Evolutionary conservation across 2,888 invertebrate species (phyloP).

Genomic region (Smittia sp.): DNA sequence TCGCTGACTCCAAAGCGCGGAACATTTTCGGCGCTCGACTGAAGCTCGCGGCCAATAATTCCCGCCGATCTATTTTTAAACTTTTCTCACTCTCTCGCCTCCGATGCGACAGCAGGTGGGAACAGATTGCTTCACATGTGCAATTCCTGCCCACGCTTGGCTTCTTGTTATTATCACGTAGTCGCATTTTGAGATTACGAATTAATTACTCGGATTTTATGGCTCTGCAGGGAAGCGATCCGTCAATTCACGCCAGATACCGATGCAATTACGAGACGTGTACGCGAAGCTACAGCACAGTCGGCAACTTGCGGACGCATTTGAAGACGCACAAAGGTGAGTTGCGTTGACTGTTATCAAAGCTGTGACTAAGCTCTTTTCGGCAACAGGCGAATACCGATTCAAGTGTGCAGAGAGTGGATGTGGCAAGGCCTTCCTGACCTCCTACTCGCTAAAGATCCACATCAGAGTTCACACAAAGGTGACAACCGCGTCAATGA

Average conservation of each 20-base stretch:
- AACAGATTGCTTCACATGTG: too few relatives aligned
- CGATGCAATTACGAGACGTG: constrained; percentile 88
- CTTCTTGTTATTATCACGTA: background rate
- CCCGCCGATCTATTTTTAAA: too few relatives aligned
- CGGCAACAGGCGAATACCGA: constrained; percentile 72
- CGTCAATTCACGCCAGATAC: constrained; percentile 65
- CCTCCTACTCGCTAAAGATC: constrained; percentile 91
- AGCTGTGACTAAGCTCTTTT: background rate
- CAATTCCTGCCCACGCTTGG: too few relatives aligned
- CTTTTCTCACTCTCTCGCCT: too few relatives aligned
- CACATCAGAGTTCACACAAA: constrained; percentile 72
- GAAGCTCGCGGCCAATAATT: too few relatives aligned
- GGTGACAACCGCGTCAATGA: background rate
- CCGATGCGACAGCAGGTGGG: too few relatives aligned
- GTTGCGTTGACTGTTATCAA: constrained; percentile 42
- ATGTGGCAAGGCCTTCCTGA: constrained; percentile 90
- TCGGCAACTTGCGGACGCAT: constrained; percentile 91
- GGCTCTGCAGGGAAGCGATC: constrained; percentile 54
- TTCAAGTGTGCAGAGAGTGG: constrained; percentile 86
- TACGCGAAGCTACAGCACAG: constrained; percentile 84
- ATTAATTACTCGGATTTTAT: too few relatives aligned
- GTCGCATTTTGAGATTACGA: too few relatives aligned
- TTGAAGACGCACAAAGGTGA: constrained; percentile 87
- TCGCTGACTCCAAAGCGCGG: too few relatives aligned
- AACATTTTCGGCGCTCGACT: too few relatives aligned